Conservation (phyloP, 2,113 vertebrate species). For the Tragelaphus buxtoni region DNA sequence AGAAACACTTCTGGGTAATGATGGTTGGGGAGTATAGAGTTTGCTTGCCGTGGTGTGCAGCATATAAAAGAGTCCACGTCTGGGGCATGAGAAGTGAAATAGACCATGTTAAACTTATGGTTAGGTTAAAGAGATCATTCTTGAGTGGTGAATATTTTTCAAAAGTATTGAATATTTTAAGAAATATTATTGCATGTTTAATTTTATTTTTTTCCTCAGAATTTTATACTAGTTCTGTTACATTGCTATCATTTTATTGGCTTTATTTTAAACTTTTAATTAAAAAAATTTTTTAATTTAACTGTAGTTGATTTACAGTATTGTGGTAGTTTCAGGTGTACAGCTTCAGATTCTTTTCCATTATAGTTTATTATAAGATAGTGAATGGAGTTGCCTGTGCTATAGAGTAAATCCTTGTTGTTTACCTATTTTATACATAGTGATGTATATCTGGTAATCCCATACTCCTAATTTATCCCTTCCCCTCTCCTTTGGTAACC, state of each 20-base stretch:
- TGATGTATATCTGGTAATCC: not conserved
- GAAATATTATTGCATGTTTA: not conserved
- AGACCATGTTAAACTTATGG: not conserved
- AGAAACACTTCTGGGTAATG: not conserved
- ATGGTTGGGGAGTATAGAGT: not conserved
- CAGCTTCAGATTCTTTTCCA: not conserved
- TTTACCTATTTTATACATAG: not conserved
- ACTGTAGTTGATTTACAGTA: not conserved
- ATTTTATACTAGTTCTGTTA: not conserved
- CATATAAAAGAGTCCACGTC: not conserved
- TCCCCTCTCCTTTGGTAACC: not conserved
- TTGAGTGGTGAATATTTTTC: not conserved
- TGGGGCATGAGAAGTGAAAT: not conserved
- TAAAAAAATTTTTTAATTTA: not conserved
- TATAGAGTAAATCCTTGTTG: not conserved
- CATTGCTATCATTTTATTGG: not conserved
- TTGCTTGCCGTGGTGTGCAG: not conserved
- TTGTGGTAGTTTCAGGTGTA: not conserved
- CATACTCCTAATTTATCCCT: not conserved
- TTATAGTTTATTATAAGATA: not conserved
- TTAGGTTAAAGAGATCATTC: slow-evolving; percentile 18
- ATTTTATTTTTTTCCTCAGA: not conserved
- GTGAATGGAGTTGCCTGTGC: not conserved
- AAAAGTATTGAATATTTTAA: not conserved
- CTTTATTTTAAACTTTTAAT: not conserved